A percentile compares a stretch with the other conserved stretches of the same genome.
Evolutionary conservation across 2,888 invertebrate species (phyloP).

Genomic region (Gryllus longicercus): DNA sequence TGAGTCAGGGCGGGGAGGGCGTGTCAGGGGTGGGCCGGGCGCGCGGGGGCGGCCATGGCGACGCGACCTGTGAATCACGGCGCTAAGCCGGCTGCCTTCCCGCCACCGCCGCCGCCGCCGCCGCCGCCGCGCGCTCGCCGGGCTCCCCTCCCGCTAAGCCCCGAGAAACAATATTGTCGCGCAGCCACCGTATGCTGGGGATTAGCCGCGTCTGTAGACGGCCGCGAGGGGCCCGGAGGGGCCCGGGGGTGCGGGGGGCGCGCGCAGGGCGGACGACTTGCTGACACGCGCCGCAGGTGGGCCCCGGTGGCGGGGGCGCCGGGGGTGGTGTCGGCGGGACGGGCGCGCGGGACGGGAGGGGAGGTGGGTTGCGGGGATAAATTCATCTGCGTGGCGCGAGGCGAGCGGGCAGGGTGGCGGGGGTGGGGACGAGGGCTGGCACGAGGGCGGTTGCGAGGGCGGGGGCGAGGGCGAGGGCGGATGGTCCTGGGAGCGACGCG

Average conservation of each 20-base stretch:
- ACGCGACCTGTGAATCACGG: conserved; percentile 29
- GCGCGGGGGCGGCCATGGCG: not conserved
- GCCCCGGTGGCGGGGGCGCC: not conserved
- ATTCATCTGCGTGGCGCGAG: no score
- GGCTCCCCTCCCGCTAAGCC: conserved; percentile 33
- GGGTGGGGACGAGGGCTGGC: no score
- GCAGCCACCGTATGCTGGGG: conserved; percentile 37
- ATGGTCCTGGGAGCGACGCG: no score
- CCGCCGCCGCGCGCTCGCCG: conserved; percentile 32
- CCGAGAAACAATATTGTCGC: conserved; percentile 39
- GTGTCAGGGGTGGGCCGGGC: not conserved
- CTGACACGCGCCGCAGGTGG: conserved; percentile 1
- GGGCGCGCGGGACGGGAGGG: no score
- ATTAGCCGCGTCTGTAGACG: conserved; percentile 33
- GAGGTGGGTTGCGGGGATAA: no score
- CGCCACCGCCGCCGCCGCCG: conserved; percentile 5
- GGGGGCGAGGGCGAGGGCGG: no score
- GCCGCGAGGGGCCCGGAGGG: not conserved
- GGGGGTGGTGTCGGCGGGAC: no score
- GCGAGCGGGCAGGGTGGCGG: no score
- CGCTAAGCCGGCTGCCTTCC: conserved; percentile 25
- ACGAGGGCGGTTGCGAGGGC: no score
- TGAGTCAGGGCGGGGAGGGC: not conserved
- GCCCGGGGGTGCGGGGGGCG: not conserved
- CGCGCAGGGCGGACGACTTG: not conserved